A percentile compares a stretch with the other conserved stretches of the same genome.
Evolutionary conservation across 2,888 invertebrate genomes (phyloP).

Genomic region (Drosophila suboccidentalis): DNA sequence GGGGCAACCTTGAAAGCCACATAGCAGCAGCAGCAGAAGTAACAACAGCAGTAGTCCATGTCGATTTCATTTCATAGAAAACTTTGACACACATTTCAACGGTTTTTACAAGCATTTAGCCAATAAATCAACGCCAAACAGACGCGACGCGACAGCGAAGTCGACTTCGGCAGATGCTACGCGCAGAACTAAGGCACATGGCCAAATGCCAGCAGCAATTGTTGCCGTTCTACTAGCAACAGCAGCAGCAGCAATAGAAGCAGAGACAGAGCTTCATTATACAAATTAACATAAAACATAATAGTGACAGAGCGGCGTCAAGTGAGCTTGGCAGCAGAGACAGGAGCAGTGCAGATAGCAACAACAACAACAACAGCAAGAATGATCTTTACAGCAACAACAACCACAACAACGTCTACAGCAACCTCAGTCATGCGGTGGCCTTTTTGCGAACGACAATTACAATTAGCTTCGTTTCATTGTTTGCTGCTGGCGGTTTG

Average conservation of each 20-base stretch:
- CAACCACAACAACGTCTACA: conserved; percentile 24
- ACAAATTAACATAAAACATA: conserved; percentile 80
- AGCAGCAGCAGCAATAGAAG: conserved; percentile 33
- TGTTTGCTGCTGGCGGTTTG: conserved; percentile 51
- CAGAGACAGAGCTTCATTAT: conserved; percentile 69
- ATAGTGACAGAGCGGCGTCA: conserved; percentile 74
- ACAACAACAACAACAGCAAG: conserved; percentile 30
- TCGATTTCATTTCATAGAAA: conserved; percentile 79
- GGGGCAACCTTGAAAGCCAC: conserved; percentile 71
- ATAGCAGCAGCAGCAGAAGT: conserved; percentile 19
- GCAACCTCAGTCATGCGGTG: conserved; percentile 53
- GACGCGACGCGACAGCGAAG: conserved; percentile 17
- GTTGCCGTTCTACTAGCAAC: conserved; percentile 46
- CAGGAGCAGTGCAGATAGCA: conserved; percentile 63
- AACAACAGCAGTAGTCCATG: conserved; percentile 60
- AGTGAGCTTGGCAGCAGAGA: conserved; percentile 56
- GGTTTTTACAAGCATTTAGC: conserved; percentile 80
- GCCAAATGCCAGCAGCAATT: conserved; percentile 77
- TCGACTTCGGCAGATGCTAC: conserved; percentile 60
- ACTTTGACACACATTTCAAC: conserved; percentile 82
- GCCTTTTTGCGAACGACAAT: conserved; percentile 76
- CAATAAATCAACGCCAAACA: conserved; percentile 76
- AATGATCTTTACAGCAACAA: conserved; percentile 31
- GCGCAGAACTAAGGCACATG: conserved; percentile 74
- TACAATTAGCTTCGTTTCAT: conserved; percentile 79